phyloP scores from a whole-genome alignment of 2,888 invertebrate genomes.

The Spilosoma lubricipeda region DNA sequence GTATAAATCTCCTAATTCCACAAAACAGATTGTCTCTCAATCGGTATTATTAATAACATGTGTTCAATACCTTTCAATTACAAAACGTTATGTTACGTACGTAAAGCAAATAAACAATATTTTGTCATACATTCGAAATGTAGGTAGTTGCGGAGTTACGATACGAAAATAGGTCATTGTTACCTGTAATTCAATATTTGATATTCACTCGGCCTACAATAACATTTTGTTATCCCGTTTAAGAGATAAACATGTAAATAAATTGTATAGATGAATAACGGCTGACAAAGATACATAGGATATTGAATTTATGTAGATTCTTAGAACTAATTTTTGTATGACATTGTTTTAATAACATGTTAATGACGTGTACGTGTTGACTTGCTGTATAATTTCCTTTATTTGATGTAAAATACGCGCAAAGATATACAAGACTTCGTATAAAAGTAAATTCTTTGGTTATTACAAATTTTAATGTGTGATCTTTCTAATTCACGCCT shows the following conservation, averaged over 20 bases:
- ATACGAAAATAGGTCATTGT: conserved; percentile 59
- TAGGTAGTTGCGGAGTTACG: conserved; percentile 56
- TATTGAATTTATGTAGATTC: neutral
- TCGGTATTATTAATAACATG: neutral
- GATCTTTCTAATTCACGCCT: neutral
- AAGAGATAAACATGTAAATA: conserved; percentile 24
- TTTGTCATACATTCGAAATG: conserved; percentile 52
- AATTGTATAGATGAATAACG: neutral
- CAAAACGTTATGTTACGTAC: conserved; percentile 14
- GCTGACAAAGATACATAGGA: neutral
- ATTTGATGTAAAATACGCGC: neutral
- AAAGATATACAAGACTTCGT: neutral
- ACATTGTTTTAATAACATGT: neutral
- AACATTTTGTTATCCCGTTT: conserved; percentile 33
- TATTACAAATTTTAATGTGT: neutral
- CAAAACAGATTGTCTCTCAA: conserved; percentile 4
- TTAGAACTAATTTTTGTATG: neutral
- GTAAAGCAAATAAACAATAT: conserved; percentile 31
- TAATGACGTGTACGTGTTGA: neutral
- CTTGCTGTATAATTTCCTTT: too few relatives aligned
- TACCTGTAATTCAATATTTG: conserved; percentile 37
- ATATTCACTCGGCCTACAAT: conserved; percentile 27
- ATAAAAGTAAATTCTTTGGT: neutral
- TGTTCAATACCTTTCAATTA: conserved; percentile 28
- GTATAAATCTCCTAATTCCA: conserved; percentile 3